phyloP scores from a whole-genome alignment of 2,113 vertebrate species.

The Actinemys pallida region DNA sequence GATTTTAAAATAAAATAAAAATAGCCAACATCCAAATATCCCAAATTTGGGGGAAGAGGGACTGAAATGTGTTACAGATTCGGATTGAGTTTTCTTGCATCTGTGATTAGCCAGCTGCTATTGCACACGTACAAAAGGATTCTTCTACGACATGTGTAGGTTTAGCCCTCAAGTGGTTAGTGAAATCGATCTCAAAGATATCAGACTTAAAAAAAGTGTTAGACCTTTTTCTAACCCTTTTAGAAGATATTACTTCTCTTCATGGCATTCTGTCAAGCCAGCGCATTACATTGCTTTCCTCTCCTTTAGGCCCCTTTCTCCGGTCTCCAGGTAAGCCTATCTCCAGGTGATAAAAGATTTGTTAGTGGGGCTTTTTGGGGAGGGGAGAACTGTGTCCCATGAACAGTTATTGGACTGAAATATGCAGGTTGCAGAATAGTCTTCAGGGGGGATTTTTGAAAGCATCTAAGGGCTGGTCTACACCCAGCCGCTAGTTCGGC shows the following conservation, averaged over 20 bases:
- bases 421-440: not conserved
- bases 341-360: not conserved
- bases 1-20: not conserved
- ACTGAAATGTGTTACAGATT: not conserved
- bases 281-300: not conserved
- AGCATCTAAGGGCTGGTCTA: not conserved
- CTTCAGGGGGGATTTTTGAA: not conserved
- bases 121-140: not conserved
- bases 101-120: not conserved
- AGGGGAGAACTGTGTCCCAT: not conserved
- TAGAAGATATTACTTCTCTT: not conserved
- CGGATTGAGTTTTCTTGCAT: not conserved
- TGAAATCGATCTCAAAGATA: not conserved
- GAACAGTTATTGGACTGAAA: not conserved
- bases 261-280: not conserved
- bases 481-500: too few relatives aligned
- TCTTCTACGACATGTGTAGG: not conserved
- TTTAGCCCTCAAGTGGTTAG: not conserved
- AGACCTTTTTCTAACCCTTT: not conserved
- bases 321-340: not conserved
- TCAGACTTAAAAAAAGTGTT: not conserved
- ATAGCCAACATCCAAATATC: too few relatives aligned
- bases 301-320: not conserved
- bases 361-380: not conserved
- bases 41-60: not conserved